These are phyloP conservation scores for Petrocephalus zakoni DNA, from an alignment of 2,113 vertebrate species.

Conservation along the genomic window DNA sequence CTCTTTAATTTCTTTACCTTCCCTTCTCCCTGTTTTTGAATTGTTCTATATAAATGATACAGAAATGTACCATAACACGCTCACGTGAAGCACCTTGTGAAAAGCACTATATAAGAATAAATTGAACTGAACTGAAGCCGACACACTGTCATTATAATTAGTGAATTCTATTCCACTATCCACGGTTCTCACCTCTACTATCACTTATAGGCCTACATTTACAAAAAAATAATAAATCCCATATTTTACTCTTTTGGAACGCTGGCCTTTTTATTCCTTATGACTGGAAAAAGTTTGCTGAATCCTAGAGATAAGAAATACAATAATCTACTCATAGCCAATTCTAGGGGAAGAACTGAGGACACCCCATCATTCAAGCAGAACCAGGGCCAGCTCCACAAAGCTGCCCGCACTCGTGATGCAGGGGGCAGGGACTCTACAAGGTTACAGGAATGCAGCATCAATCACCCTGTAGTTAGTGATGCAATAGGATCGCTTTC, in stretches of 20 bases:
- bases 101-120: neutral
- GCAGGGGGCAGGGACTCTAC: neutral
- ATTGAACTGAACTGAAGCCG: neutral
- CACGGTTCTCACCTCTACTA: neutral
- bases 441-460: neutral
- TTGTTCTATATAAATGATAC: neutral
- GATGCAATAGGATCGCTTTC: neutral
- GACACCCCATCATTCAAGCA: neutral
- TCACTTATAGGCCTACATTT: neutral
- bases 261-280: neutral
- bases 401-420: neutral
- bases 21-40: neutral
- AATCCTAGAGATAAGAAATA: neutral
- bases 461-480: neutral
- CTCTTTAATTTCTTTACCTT: neutral
- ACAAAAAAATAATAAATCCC: neutral
- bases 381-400: neutral
- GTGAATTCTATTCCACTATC: neutral
- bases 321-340: neutral
- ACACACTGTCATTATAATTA: neutral
- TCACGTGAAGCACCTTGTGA: neutral
- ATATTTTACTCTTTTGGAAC: neutral
- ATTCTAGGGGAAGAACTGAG: neutral
- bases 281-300: neutral
- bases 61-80: neutral